Percentiles rank a stretch among this genome's conserved stretches.
These are phyloP conservation scores for Olivierus martensii DNA, from an alignment of 1,140 invertebrate species.

Conservation along the genomic window DNA sequence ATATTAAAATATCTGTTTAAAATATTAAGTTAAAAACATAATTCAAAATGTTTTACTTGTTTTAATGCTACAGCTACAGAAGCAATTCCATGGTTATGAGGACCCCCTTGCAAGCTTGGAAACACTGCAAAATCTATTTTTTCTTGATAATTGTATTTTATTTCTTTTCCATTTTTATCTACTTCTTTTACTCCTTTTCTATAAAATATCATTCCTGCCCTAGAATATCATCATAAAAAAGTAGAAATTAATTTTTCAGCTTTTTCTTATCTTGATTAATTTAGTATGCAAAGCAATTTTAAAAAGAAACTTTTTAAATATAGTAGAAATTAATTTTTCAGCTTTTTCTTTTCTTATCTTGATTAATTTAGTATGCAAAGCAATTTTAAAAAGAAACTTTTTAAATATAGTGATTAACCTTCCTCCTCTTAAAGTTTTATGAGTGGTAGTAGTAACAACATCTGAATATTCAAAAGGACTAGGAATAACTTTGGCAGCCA, in stretches of 20 bases:
- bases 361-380: no score
- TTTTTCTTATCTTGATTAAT: no score
- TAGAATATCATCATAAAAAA: no score
- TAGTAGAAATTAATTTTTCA: no score
- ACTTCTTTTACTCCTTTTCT: conserved; percentile 34
- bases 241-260: no score
- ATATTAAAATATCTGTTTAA: neutral
- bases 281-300: no score
- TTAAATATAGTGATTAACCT: conserved; percentile 44
- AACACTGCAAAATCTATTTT: conserved; percentile 52
- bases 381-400: no score
- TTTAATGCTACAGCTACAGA: conserved; percentile 36
- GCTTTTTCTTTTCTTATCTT: no score
- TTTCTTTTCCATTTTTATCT: conserved; percentile 37
- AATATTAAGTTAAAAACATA: neutral
- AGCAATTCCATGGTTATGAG: conserved; percentile 53
- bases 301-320: no score
- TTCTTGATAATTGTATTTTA: conserved; percentile 44
- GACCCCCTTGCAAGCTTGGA: conserved; percentile 52
- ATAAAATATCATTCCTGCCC: conserved; percentile 41
- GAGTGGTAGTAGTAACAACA: conserved; percentile 45
- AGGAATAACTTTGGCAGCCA: conserved; percentile 42
- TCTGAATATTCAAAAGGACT: conserved; percentile 47
- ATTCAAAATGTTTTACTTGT: conserved; percentile 22
- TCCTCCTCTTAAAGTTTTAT: conserved; percentile 43